Evolutionary conservation across 2,797 vertebrate species (phyloP), one percentile per base, ranked within the genome.

Genomic region (Tamandua tetradactyla): DNA sequence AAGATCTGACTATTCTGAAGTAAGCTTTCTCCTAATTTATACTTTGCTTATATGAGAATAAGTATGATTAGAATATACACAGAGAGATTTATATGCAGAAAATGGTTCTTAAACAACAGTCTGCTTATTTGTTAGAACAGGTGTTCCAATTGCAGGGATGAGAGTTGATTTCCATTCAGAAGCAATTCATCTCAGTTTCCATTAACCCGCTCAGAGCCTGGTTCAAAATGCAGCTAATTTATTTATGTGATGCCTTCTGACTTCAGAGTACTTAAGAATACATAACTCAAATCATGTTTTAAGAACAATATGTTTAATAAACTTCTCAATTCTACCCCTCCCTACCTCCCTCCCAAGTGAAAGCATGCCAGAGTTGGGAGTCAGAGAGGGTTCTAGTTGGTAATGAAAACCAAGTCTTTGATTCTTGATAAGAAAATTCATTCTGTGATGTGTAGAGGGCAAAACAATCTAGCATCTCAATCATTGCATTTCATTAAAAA

Each of bases 141-240:
- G 55, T 62, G 35, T 62, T 96, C 80, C 8, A 76, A 47, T 47
- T 72, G 47, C 35, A 89, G 42, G 37, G 32, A 91, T 84, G 61
- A 84, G 57, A 76, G 12, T 61, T 87, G 78, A 74, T 90, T 92
- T 95, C 59, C 37, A 84, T 68, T 96, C n/a, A 61, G 69, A 96
- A 86, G 27, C 40, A 95, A 93, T 97, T 89, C 37, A 37, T 83
- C 64, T 91, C 59, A 18, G 72, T 94, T 95, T 92, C 69, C 49
- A 78, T 66, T 62, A 88, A 87, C 47, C 27, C 87, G 47, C 71
- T 55, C 84, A 76, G 8, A 79, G 22, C 52, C 44, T 91, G 32
- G 27, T 76, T 94, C 66, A 87, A 86, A 88, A 95, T 72, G 49
- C 3, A 68, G 76, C 55, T 81, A 78, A 61, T 84, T 94, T 92